A percentile compares a stretch with the other conserved stretches of the same genome.
Evolutionary conservation across 2,797 vertebrate genomes (phyloP).

Genomic region (Limnodromus scolopaceus): DNA sequence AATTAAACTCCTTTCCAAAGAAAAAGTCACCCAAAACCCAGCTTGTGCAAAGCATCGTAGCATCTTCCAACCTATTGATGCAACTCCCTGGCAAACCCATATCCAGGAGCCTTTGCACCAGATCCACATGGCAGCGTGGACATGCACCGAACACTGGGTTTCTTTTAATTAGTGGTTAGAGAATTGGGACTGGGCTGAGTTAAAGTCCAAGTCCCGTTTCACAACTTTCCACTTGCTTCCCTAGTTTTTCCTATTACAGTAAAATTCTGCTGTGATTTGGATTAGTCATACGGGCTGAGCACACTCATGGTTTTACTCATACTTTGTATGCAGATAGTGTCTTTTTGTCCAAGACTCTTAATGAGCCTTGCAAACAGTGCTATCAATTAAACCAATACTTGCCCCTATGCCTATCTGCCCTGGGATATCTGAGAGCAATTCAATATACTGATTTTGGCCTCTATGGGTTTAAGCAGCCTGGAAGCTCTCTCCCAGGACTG

Average conservation of each 20-base stretch:
- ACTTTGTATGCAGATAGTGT: not conserved
- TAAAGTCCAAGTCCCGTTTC: slow-evolving; percentile 25
- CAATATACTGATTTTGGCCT: not conserved
- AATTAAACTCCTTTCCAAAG: slow-evolving; percentile 11
- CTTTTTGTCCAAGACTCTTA: not conserved
- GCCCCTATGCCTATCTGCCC: not conserved
- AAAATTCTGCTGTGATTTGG: slow-evolving; percentile 40
- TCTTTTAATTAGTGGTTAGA: slow-evolving; percentile 44
- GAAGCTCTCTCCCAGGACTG: not conserved
- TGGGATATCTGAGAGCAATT: not conserved
- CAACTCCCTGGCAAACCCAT: not conserved
- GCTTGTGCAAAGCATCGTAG: not conserved
- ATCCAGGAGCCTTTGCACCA: slow-evolving; percentile 32
- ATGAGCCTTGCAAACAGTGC: not conserved
- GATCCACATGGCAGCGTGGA: slow-evolving; percentile 1
- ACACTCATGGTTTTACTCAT: slow-evolving; percentile 37
- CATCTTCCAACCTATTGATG: slow-evolving; percentile 13
- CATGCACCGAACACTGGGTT: not conserved
- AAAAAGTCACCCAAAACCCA: slow-evolving; percentile 14
- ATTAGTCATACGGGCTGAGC: slow-evolving; percentile 38
- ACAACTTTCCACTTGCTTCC: slow-evolving; percentile 69
- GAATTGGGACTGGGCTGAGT: not conserved
- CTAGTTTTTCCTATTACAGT: slow-evolving; percentile 67
- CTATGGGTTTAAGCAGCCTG: not conserved
- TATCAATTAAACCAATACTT: not conserved